Evolutionary conservation across 1,140 invertebrate species (phyloP).

Genomic region (Trachelipus rathkii): DNA sequence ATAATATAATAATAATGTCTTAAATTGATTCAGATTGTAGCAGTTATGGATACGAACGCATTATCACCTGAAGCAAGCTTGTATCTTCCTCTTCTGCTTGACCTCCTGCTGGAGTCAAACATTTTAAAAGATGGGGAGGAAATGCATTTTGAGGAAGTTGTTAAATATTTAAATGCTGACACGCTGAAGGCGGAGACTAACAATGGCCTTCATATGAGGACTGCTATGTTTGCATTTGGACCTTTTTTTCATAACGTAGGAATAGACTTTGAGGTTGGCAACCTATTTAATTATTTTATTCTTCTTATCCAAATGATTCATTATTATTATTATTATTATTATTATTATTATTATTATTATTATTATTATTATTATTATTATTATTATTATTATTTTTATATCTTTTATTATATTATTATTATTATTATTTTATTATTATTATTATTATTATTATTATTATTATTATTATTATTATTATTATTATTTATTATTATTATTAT

Average conservation of each 20-base stretch:
- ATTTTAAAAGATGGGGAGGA: slow-evolving; percentile 46
- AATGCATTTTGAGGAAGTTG: neutral
- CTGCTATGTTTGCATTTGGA: neutral
- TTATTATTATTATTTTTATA: no score
- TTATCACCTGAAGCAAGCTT: slow-evolving; percentile 59
- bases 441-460: no score
- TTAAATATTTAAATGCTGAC: neutral
- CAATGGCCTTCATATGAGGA: neutral
- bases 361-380: no score
- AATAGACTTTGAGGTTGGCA: neutral
- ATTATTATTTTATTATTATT: no score
- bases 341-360: no score
- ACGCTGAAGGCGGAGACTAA: neutral
- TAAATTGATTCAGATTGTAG: slow-evolving; percentile 54
- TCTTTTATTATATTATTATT: no score
- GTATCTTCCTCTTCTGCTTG: slow-evolving; percentile 68
- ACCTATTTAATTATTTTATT: no score
- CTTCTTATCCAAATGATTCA: no score
- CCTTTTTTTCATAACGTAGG: neutral
- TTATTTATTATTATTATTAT: no score
- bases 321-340: no score
- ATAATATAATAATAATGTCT: neutral
- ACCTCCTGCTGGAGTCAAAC: slow-evolving; percentile 61
- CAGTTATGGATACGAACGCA: slow-evolving; percentile 68
- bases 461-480: no score